These are phyloP conservation scores for Physeter macrocephalus DNA, from an alignment of 2,113 vertebrate species.

Conservation along the genomic window DNA sequence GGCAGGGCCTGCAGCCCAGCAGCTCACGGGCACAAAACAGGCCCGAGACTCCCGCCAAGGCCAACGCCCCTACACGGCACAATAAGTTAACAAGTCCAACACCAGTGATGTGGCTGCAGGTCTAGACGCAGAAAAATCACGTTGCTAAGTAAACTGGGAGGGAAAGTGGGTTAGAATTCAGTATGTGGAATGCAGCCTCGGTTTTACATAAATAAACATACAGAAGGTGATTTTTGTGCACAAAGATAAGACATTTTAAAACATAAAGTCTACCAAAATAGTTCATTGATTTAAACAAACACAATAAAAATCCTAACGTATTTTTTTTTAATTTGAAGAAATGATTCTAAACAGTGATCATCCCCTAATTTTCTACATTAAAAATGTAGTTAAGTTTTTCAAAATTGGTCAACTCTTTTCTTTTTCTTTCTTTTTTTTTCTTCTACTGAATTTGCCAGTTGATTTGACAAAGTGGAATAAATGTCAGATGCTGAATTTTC, in stretches of 20 bases:
- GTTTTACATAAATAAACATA: background rate
- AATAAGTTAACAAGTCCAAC: background rate
- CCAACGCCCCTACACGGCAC: background rate
- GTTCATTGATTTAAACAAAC: background rate
- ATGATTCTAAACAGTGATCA: background rate
- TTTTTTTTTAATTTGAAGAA: background rate
- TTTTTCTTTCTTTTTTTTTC: background rate
- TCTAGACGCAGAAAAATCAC: background rate
- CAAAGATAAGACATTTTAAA: background rate
- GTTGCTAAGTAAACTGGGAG: background rate
- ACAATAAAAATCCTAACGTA: background rate
- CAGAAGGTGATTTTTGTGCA: background rate
- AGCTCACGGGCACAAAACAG: background rate
- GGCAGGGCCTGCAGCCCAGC: background rate
- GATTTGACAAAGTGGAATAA: background rate
- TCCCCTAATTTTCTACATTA: background rate
- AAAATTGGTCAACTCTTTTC: background rate
- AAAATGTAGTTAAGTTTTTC: background rate
- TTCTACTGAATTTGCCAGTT: background rate
- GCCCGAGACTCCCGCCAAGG: rapidly evolving
- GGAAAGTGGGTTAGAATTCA: background rate
- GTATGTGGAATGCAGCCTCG: background rate
- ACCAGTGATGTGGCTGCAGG: background rate
- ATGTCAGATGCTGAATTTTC: background rate
- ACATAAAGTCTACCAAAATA: background rate